phyloP scores from a whole-genome alignment of 2,113 vertebrate genomes.

The Arenaria interpres region DNA sequence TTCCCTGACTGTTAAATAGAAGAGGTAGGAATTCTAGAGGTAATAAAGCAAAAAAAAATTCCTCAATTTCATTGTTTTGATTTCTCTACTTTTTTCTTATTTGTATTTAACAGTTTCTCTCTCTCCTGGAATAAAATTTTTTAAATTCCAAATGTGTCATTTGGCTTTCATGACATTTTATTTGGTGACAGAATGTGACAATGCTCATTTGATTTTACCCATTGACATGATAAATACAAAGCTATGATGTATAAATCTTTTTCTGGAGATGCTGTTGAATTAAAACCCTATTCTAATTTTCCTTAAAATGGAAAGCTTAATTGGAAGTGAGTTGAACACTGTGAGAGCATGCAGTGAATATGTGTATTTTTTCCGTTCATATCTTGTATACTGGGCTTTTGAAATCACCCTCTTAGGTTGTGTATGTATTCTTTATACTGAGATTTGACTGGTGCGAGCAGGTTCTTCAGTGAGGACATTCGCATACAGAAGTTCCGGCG shows the following conservation, averaged over 20 bases:
- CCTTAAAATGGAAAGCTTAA: constrained; percentile 15
- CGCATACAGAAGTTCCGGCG: not conserved
- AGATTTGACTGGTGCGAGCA: not conserved
- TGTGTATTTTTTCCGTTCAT: not conserved
- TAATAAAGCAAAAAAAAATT: not conserved
- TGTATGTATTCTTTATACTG: not conserved
- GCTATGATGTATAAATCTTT: not conserved
- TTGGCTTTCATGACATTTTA: constrained; percentile 12
- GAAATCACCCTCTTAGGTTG: constrained; percentile 11
- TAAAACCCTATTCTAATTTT: not conserved
- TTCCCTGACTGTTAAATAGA: not conserved
- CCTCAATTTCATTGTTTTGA: not conserved
- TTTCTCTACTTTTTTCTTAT: not conserved
- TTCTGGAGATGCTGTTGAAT: not conserved
- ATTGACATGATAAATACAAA: not conserved
- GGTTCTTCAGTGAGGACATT: constrained; percentile 11
- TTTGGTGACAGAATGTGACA: constrained; percentile 33
- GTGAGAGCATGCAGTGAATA: not conserved
- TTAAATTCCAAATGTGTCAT: constrained; percentile 18
- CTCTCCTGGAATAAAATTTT: not conserved
- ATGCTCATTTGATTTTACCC: not conserved
- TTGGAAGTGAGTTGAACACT: constrained; percentile 22
- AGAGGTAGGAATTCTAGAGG: not conserved
- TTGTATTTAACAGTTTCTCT: not conserved
- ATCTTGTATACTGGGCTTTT: not conserved